Conservation (phyloP, 2,797 vertebrate genomes). For the Chaetodon trifasciatus region DNA sequence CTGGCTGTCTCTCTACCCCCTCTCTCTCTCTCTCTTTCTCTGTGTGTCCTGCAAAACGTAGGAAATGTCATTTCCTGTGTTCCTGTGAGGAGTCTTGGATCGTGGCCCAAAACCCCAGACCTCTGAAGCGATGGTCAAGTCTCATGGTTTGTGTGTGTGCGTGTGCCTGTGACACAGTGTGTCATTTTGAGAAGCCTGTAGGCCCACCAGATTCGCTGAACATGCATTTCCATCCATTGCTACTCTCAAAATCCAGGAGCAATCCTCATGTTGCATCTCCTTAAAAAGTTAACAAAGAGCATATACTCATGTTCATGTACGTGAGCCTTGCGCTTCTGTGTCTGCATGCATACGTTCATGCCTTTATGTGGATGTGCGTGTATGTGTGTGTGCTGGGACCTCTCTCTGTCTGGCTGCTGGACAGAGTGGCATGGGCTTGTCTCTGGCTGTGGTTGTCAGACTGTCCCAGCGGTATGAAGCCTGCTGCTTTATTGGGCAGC, state of each 20-base stretch:
- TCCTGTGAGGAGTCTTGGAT: slow-evolving; percentile 81
- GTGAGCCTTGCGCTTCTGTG: slow-evolving; percentile 27
- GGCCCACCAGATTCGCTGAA: slow-evolving; percentile 38
- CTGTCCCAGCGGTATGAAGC: slow-evolving; percentile 84
- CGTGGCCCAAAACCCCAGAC: slow-evolving; percentile 71
- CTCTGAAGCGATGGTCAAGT: slow-evolving; percentile 56
- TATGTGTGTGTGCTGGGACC: slow-evolving; percentile 51
- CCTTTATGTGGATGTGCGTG: slow-evolving; percentile 29
- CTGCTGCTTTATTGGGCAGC: slow-evolving; percentile 86
- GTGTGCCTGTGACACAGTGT: slow-evolving; percentile 34
- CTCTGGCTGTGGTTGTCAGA: slow-evolving; percentile 81
- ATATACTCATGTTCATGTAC: slow-evolving; percentile 29
- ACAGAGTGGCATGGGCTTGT: slow-evolving; percentile 81
- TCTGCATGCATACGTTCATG: slow-evolving; percentile 14
- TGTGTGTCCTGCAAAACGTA: slow-evolving; percentile 80
- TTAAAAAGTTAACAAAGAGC: slow-evolving; percentile 20
- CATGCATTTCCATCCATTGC: slow-evolving; percentile 50
- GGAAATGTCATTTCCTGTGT: slow-evolving; percentile 90
- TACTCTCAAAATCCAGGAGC: background rate
- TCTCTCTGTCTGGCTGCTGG: slow-evolving; percentile 77
- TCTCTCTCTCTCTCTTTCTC: slow-evolving; percentile 36
- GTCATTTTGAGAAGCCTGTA: slow-evolving; percentile 45
- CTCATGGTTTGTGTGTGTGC: slow-evolving; percentile 52
- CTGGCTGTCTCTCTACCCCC: slow-evolving; percentile 31
- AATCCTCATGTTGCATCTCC: slow-evolving; percentile 28